Conservation (phyloP, 2,888 invertebrate genomes). For the Lasioglossum marginatum region DNA sequence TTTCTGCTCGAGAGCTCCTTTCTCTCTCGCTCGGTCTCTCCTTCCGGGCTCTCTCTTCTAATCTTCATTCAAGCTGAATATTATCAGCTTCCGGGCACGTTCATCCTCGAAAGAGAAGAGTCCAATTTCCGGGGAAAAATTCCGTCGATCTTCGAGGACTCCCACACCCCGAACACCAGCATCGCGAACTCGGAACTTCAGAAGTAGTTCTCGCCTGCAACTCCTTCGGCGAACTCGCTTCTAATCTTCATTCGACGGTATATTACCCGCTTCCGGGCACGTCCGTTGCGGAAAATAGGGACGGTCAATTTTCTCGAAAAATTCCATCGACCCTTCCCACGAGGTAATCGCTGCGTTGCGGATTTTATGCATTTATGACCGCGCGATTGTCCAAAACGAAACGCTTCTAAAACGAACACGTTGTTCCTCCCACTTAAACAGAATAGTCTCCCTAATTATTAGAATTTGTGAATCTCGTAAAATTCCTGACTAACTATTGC, state of each 20-base stretch:
- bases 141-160: constrained; percentile 26
- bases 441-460: neutral
- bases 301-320: neutral
- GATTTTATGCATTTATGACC: neutral
- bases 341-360: neutral
- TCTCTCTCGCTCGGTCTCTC: neutral
- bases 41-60: neutral
- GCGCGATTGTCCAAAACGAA: neutral
- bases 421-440: neutral
- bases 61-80: constrained; percentile 16
- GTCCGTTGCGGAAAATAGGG: constrained; percentile 10
- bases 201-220: constrained; percentile 7
- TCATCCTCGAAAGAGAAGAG: constrained; percentile 21
- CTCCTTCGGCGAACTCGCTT: constrained; percentile 14
- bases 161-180: neutral
- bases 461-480: neutral
- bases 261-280: constrained; percentile 16
- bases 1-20: neutral
- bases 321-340: neutral
- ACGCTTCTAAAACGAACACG: neutral
- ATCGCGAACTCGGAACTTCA: constrained; percentile 6
- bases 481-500: neutral
- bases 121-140: constrained; percentile 28
- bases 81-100: constrained; percentile 26
- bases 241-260: constrained; percentile 13